A percentile compares a stretch with the other conserved stretches of the same genome.
Conservation (phyloP, 1,140 invertebrate species). For the Leptinotarsa defecta region DNA sequence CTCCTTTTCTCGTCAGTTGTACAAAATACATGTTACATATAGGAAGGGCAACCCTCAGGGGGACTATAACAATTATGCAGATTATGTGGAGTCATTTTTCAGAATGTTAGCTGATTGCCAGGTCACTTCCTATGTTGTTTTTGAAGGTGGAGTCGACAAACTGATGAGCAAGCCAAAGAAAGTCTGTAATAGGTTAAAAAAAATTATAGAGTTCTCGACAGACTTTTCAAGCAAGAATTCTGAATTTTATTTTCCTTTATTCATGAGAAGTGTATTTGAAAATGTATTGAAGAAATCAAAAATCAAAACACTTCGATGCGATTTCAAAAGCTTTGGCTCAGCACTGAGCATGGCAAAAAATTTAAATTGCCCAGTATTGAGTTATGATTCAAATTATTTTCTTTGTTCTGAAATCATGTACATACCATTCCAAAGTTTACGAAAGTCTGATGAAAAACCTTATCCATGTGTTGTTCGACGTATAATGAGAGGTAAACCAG, state of each 20-base stretch:
- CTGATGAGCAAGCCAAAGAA: constrained; percentile 63
- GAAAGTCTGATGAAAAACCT: neutral
- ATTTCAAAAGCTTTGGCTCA: neutral
- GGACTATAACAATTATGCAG: constrained; percentile 79
- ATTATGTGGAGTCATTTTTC: constrained; percentile 71
- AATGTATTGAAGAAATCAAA: neutral
- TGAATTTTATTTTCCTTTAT: neutral
- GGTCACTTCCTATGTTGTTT: constrained; percentile 74
- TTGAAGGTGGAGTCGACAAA: constrained; percentile 84
- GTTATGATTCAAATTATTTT: neutral
- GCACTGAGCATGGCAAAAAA: neutral
- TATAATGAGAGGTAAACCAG: neutral
- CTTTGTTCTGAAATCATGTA: neutral
- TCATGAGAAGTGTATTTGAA: neutral
- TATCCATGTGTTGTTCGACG: neutral
- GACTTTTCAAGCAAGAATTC: neutral
- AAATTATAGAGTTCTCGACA: constrained; percentile 59
- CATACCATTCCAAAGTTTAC: neutral
- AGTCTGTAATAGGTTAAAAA: constrained; percentile 63
- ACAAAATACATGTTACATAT: constrained; percentile 63
- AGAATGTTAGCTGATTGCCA: constrained; percentile 71
- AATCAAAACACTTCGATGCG: neutral
- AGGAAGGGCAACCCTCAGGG: constrained; percentile 80
- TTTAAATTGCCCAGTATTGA: neutral
- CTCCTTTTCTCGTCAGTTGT: constrained; percentile 75